These are phyloP conservation scores for Monarcha castaneiventris DNA, from an alignment of 2,113 vertebrate species.

Conservation along the genomic window DNA sequence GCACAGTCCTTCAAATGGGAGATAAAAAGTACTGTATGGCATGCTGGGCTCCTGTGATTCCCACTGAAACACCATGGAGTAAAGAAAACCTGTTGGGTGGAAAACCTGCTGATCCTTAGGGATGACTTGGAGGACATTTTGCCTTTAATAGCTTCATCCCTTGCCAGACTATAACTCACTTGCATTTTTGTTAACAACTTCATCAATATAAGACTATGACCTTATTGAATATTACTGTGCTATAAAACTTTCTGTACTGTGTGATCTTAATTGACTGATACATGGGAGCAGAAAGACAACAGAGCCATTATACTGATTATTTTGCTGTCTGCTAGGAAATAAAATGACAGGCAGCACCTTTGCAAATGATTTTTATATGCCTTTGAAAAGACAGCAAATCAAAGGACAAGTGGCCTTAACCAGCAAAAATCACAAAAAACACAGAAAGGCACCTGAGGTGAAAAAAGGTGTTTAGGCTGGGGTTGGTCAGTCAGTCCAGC, in stretches of 20 bases:
- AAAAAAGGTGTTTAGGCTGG: neutral
- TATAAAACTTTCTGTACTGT: neutral
- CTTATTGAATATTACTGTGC: constrained; percentile 36
- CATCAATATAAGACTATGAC: constrained; percentile 32
- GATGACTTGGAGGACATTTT: constrained; percentile 50
- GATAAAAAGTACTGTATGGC: neutral
- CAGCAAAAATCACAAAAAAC: neutral
- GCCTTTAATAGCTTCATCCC: constrained; percentile 42
- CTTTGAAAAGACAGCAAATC: neutral
- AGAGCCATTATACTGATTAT: neutral
- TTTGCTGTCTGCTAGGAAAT: neutral
- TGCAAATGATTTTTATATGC: neutral
- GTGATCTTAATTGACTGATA: constrained; percentile 10
- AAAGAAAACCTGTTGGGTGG: constrained; percentile 14
- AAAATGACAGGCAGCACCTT: neutral
- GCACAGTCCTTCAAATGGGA: constrained; percentile 3
- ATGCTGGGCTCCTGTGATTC: constrained; percentile 1
- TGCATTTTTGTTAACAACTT: constrained; percentile 60
- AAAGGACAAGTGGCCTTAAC: neutral
- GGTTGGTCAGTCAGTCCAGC: neutral
- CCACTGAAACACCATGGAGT: constrained; percentile 28
- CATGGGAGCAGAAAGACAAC: constrained; percentile 8
- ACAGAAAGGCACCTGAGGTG: neutral
- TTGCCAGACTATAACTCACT: constrained; percentile 53
- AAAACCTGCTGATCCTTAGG: constrained; percentile 61